Percentiles rank a stretch among this genome's conserved stretches.
Evolutionary conservation across 2,797 vertebrate species (phyloP).

Genomic region (Anisognathus igniventris): DNA sequence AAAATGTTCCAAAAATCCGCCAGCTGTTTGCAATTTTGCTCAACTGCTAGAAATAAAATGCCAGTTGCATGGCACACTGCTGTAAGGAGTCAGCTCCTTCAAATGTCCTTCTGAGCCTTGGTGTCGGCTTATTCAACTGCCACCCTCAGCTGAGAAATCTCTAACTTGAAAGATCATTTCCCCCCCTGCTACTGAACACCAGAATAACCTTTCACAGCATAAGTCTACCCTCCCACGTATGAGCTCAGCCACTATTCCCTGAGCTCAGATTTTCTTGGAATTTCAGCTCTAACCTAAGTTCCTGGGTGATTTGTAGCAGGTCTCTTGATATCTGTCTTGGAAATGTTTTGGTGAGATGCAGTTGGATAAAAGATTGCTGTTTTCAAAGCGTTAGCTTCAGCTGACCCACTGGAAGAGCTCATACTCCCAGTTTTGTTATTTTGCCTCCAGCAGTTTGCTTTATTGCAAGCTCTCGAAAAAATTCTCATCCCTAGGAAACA

Average conservation of each 20-base stretch:
- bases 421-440: background rate
- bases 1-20: conserved; percentile 39
- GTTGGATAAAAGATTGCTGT: background rate
- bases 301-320: background rate
- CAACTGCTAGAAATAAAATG: conserved; percentile 48
- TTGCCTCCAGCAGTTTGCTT: background rate
- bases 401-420: background rate
- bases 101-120: conserved; percentile 51
- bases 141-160: conserved; percentile 1
- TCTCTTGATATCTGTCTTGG: background rate
- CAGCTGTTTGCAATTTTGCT: conserved; percentile 69
- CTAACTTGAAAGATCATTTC: background rate
- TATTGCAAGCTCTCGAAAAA: background rate
- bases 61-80: background rate
- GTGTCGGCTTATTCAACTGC: background rate
- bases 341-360: background rate
- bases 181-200: background rate
- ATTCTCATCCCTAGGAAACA: background rate
- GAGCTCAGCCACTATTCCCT: background rate
- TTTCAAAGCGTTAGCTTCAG: background rate
- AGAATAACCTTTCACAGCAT: background rate
- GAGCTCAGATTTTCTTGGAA: background rate
- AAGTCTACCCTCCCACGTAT: background rate
- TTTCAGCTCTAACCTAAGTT: background rate
- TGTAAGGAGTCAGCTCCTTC: conserved; percentile 55